A percentile compares a stretch with the other conserved stretches of the same genome.
phyloP scores from a whole-genome alignment of 2,888 invertebrate genomes.

The Blera fallax region DNA sequence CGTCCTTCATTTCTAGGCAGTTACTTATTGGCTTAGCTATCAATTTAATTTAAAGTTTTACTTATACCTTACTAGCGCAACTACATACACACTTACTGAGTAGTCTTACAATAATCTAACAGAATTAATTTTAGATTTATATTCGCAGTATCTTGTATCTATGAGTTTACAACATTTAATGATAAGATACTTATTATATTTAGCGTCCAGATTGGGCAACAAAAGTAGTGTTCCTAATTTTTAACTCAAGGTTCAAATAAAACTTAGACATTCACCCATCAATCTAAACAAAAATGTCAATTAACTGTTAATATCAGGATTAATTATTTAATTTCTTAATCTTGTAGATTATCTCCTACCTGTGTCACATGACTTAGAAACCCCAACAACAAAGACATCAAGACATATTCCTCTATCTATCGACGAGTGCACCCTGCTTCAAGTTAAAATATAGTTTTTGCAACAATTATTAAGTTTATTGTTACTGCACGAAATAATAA shows the following conservation, averaged over 20 bases:
- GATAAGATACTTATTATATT: background rate
- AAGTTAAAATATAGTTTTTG: background rate
- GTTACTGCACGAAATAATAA: slow-evolving; percentile 20
- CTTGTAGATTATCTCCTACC: background rate
- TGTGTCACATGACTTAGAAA: slow-evolving; percentile 7
- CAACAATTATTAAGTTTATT: background rate
- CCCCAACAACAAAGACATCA: background rate
- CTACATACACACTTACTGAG: too few species aligned
- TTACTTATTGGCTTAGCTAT: too few species aligned
- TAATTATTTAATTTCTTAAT: background rate
- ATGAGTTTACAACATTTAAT: background rate
- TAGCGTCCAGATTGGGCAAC: background rate
- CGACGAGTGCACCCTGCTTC: background rate
- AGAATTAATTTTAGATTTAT: background rate
- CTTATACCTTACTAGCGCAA: too few species aligned
- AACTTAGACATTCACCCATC: background rate
- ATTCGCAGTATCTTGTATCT: background rate
- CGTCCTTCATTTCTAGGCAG: too few species aligned
- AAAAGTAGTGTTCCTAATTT: background rate
- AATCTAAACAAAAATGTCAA: slow-evolving; percentile 10
- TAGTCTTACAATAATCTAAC: background rate
- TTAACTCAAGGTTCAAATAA: background rate
- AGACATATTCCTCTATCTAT: background rate
- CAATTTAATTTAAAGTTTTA: too few species aligned
- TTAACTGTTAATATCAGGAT: slow-evolving; percentile 4